phyloP scores from a whole-genome alignment of 2,797 vertebrate species.

The Antennarius maculatus region DNA sequence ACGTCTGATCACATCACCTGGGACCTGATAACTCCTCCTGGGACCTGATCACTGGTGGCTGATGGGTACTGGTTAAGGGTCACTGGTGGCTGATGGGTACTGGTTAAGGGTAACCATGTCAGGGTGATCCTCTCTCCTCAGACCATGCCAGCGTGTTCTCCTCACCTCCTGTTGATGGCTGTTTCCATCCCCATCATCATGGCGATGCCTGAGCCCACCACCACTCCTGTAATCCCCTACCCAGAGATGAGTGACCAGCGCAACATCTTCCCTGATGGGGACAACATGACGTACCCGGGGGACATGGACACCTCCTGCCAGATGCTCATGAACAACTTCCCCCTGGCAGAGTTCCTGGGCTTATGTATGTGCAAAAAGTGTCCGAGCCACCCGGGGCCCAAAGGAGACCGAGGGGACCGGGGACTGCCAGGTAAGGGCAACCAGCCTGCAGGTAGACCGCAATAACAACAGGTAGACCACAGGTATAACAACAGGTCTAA shows the following conservation, averaged over 20 bases:
- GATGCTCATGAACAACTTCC: conserved; percentile 52
- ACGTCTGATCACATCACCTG: too few species aligned
- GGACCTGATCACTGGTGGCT: not conserved
- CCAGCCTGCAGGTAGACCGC: too few species aligned
- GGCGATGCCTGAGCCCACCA: conserved; percentile 1
- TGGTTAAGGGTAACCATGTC: not conserved
- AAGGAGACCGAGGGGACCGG: conserved; percentile 70
- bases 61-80: too few species aligned
- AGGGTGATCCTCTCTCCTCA: conserved; percentile 4
- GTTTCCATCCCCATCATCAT: not conserved
- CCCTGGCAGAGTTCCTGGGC: conserved; percentile 68
- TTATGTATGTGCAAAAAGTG: conserved; percentile 76
- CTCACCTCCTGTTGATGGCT: conserved; percentile 26
- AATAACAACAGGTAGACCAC: too few species aligned
- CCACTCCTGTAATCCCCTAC: accelerated
- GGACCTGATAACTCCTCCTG: too few species aligned
- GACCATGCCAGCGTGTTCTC: conserved; percentile 29
- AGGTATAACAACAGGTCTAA: too few species aligned
- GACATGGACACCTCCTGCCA: conserved; percentile 58
- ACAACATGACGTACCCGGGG: conserved; percentile 5
- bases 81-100: not conserved
- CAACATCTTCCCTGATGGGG: accelerated
- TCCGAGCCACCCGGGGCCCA: conserved; percentile 56
- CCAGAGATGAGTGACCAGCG: not conserved
- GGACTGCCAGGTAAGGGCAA: conserved; percentile 70